Conservation (phyloP, 2,888 invertebrate species). For the Agriopis marginaria region DNA sequence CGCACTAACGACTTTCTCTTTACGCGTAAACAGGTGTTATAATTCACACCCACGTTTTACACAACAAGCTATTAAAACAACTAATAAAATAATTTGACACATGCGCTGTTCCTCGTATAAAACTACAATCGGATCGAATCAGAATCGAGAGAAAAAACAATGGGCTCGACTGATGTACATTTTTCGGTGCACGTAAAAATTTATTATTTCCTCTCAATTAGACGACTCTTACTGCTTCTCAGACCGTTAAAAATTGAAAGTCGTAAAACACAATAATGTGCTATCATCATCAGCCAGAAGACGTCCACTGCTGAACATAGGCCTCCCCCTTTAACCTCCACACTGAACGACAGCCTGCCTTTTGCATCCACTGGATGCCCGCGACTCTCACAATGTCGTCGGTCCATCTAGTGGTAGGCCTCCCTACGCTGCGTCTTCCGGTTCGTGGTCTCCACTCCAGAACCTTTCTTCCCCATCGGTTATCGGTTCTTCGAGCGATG, state of each 20-base stretch:
- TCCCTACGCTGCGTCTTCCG: too few species aligned
- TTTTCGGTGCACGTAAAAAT: constrained; percentile 53
- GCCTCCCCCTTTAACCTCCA: too few species aligned
- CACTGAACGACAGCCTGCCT: too few species aligned
- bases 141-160: constrained; percentile 46
- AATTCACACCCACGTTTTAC: constrained; percentile 26
- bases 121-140: constrained; percentile 44
- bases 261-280: constrained; percentile 40
- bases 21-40: constrained; percentile 12
- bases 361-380: too few species aligned
- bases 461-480: too few species aligned
- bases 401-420: too few species aligned
- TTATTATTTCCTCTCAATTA: constrained; percentile 63
- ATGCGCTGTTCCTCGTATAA: constrained; percentile 32
- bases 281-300: too few species aligned
- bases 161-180: constrained; percentile 45
- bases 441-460: too few species aligned
- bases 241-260: constrained; percentile 58
- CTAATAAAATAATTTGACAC: constrained; percentile 47
- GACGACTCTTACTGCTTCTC: constrained; percentile 50
- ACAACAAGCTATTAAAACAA: constrained; percentile 33
- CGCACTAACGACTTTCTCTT: constrained; percentile 15
- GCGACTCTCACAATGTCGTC: too few species aligned
- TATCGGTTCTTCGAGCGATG: too few species aligned
- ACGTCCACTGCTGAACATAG: too few species aligned